These are phyloP conservation scores for Baryphthengus martii DNA, from an alignment of 2,113 vertebrate genomes.

Conservation along the genomic window DNA sequence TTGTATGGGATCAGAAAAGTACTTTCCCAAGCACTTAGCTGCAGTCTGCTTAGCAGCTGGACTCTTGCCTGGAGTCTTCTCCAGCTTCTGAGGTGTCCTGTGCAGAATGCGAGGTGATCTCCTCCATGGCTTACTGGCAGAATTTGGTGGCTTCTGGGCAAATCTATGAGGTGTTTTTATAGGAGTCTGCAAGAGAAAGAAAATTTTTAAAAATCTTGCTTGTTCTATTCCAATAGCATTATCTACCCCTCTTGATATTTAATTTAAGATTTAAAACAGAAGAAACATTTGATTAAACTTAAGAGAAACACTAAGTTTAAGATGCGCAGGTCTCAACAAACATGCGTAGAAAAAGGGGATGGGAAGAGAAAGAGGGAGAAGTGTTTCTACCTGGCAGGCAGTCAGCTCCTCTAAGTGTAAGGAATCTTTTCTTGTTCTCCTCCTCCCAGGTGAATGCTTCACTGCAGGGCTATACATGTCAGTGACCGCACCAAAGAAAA, in stretches of 20 bases:
- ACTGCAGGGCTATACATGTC: slow-evolving; percentile 52
- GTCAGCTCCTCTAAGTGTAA: slow-evolving; percentile 46
- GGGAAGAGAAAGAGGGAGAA: not conserved
- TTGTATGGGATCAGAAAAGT: slow-evolving; percentile 4
- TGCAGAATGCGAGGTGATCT: slow-evolving; percentile 11
- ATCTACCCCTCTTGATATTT: not conserved
- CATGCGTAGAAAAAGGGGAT: not conserved
- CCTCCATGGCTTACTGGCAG: not conserved
- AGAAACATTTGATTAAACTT: not conserved
- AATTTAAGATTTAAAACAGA: not conserved
- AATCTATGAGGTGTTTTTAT: slow-evolving; percentile 63
- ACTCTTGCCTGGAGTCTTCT: not conserved
- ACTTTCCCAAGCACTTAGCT: slow-evolving; percentile 20
- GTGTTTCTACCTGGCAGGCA: slow-evolving; percentile 79
- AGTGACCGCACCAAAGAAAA: slow-evolving; percentile 87
- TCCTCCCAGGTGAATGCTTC: slow-evolving; percentile 14
- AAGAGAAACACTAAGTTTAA: not conserved
- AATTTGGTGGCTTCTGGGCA: slow-evolving; percentile 23
- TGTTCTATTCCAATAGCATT: not conserved
- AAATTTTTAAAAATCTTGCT: not conserved
- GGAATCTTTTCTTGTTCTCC: slow-evolving; percentile 48
- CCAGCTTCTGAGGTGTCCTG: slow-evolving; percentile 1
- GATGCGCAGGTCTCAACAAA: not conserved
- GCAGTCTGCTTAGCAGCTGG: slow-evolving; percentile 25
- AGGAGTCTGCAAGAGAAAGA: slow-evolving; percentile 66